These are phyloP conservation scores for Rhinophrynus dorsalis DNA, from an alignment of 2,797 vertebrate genomes.

Conservation along the genomic window DNA sequence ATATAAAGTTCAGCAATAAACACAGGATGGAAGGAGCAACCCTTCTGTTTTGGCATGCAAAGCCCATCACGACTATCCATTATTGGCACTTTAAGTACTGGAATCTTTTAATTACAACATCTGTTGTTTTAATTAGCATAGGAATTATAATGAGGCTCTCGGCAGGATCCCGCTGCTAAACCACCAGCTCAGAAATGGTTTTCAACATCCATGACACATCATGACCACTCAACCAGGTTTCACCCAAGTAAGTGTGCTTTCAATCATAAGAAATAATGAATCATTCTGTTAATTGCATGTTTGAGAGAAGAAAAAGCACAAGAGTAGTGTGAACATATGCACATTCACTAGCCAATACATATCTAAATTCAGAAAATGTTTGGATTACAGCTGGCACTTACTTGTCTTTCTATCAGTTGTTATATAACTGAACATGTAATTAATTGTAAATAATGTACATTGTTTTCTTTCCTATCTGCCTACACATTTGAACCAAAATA, in stretches of 20 bases:
- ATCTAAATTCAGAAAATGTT: neutral
- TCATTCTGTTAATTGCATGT: conserved; percentile 59
- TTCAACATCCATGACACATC: conserved; percentile 38
- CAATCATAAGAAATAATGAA: conserved; percentile 51
- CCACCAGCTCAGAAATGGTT: conserved; percentile 47
- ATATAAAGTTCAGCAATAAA: neutral
- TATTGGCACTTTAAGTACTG: conserved; percentile 60
- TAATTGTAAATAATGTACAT: too few relatives aligned
- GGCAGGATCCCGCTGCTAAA: conserved; percentile 52
- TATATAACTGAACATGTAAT: neutral
- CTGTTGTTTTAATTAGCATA: conserved; percentile 67
- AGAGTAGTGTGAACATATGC: neutral
- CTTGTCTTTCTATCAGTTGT: neutral
- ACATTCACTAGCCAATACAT: neutral
- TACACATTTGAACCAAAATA: too few relatives aligned
- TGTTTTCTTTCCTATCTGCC: too few relatives aligned
- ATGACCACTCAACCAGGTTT: conserved; percentile 37
- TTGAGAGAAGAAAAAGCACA: conserved; percentile 15
- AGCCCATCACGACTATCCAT: conserved; percentile 52
- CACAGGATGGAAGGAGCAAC: neutral
- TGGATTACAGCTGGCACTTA: neutral
- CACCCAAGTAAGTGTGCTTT: conserved; percentile 22
- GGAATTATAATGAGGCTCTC: conserved; percentile 59
- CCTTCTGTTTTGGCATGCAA: conserved; percentile 30
- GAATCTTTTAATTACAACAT: conserved; percentile 64